Base-by-base conservation (phyloP, 2,888 invertebrate genomes). In the Chorisops tibialis region DNA sequence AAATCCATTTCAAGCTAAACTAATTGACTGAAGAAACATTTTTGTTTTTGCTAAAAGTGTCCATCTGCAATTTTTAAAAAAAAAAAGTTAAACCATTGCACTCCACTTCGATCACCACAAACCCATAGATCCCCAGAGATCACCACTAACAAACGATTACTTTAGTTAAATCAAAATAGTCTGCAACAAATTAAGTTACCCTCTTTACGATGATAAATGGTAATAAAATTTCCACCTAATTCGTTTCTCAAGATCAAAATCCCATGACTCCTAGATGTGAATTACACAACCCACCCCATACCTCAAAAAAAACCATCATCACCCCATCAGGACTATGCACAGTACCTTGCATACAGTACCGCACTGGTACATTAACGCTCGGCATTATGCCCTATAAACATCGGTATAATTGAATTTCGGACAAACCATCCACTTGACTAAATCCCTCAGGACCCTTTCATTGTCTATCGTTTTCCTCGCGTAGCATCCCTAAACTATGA, bases 351-450 rank as follows among this genome's bases (percentile, higher is more conserved):
- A 62, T 47, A 47, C 54, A 45, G 37, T 54, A 37, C 56, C 56
- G 24, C 41, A 54, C 16, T 43, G 12, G 30, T 45, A 59, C 64
- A 64, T 39, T 64, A 49, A 56, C 49, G 59, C 52, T 62, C 48
- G 37, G 48, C 60, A 60, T 58, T 62, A 62, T 58, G 60, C 41
- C 14, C 62, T 60, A 65, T 65, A 65, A 65, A 62, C 60, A 65
- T 62, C 51, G 51, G 60, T 24, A 62, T 65, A 65, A 65, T 65
- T 65, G 65, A 65, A 65, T 65, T 65, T 65, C 47, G 65, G 65
- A 65, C 65, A 65, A 65, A 62, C 62, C 62, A 65, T 60, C 65
- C 65, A 65, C 65, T 65, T 65, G 65, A 65, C 62, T 62, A 60
- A 65, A 62, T 65, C 62, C 54, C 61, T 41, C 16, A 60, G 62